Evolutionary conservation across 2,113 vertebrate genomes (phyloP).

Genomic region (Chelonoidis abingdonii): DNA sequence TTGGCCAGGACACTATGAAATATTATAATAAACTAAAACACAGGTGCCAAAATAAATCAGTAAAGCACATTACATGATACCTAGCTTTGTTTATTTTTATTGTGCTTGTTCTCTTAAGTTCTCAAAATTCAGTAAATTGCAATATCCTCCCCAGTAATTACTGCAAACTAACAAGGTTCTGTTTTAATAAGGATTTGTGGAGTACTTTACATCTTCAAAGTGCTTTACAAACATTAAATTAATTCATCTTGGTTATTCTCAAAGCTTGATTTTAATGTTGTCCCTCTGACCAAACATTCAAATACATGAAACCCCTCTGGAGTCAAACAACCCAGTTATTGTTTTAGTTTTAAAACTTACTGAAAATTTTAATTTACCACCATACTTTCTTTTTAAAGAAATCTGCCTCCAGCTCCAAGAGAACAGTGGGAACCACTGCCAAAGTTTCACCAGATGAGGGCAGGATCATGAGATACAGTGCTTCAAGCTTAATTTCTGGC

Average conservation of each 20-base stretch:
- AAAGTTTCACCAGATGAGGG: background rate
- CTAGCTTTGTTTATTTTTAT: background rate
- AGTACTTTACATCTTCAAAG: background rate
- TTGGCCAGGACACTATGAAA: background rate
- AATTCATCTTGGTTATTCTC: background rate
- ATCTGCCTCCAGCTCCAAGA: background rate
- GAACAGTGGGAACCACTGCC: background rate
- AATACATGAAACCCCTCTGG: background rate
- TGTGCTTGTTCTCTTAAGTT: background rate
- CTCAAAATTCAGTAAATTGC: background rate
- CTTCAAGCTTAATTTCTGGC: background rate
- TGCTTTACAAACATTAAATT: background rate
- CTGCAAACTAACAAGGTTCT: background rate
- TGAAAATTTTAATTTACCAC: background rate
- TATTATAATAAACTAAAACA: background rate
- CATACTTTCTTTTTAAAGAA: background rate
- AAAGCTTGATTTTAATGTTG: background rate
- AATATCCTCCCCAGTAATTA: background rate
- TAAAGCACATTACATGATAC: background rate
- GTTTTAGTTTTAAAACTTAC: background rate
- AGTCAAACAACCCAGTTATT: background rate
- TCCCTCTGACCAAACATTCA: background rate
- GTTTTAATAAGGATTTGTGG: background rate
- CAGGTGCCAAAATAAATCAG: background rate
- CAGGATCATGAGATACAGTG: background rate